phyloP scores from a whole-genome alignment of 2,797 vertebrate species.

The Anguilla anguilla region DNA sequence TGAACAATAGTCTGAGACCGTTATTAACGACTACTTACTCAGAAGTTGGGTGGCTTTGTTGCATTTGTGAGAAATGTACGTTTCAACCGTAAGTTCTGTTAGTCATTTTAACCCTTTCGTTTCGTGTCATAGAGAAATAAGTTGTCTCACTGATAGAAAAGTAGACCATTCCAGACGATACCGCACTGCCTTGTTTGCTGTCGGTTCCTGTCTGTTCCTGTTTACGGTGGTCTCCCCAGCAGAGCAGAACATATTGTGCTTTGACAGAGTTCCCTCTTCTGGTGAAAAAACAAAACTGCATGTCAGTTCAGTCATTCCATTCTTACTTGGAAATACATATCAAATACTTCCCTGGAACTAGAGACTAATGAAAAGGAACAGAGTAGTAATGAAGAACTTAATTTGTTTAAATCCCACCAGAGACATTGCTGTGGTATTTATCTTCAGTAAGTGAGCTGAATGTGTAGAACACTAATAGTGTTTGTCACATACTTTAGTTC shows the following conservation, averaged over 20 bases:
- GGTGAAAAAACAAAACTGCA: constrained; percentile 2
- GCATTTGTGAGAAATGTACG: constrained; percentile 19
- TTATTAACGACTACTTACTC: constrained; percentile 22
- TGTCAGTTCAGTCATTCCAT: not conserved
- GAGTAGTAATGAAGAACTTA: not conserved
- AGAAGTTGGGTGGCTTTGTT: not conserved
- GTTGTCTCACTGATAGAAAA: constrained; percentile 7
- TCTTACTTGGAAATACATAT: not conserved
- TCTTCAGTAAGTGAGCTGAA: not conserved
- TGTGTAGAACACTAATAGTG: not conserved
- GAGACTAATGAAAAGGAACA: not conserved
- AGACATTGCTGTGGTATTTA: not conserved
- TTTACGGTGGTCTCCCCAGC: constrained; percentile 3
- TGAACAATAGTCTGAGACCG: not conserved
- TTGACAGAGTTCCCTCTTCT: constrained; percentile 25
- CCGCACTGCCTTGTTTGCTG: not conserved
- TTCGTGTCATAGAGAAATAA: constrained; percentile 31
- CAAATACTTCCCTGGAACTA: not conserved
- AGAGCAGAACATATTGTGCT: not conserved
- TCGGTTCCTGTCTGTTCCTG: not conserved
- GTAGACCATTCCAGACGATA: not conserved
- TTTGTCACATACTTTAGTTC: not conserved
- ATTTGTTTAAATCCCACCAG: not conserved
- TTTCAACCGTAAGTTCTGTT: constrained; percentile 29
- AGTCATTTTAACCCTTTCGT: constrained; percentile 40